Conservation (phyloP, 2,113 vertebrate species). For the Microtus richardsoni region DNA sequence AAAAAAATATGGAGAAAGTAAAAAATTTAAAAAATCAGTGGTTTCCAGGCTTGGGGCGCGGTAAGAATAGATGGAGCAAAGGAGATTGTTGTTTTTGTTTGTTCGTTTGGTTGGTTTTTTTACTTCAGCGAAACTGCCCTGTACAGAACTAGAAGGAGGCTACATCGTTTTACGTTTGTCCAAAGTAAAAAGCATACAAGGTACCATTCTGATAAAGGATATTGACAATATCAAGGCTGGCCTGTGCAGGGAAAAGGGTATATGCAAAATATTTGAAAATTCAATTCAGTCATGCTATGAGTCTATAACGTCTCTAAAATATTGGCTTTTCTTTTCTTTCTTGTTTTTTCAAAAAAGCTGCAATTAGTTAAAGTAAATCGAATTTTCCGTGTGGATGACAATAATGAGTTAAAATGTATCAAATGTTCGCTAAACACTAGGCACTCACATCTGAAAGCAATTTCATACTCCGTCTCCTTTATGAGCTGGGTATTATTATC, state of each 20-base stretch:
- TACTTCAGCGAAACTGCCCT: background rate
- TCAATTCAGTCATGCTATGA: background rate
- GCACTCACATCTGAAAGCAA: constrained; percentile 5
- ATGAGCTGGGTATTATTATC: constrained; percentile 10
- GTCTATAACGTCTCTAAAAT: background rate
- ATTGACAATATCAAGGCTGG: background rate
- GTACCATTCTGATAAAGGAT: background rate
- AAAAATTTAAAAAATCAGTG: background rate
- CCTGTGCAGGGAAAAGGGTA: background rate
- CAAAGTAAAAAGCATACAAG: background rate
- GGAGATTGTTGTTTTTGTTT: background rate
- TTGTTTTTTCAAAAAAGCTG: background rate
- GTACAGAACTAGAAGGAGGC: no score
- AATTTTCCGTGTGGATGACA: background rate
- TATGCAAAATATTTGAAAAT: background rate
- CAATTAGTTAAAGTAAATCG: background rate
- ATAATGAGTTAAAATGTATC: constrained; percentile 34
- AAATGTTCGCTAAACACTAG: background rate
- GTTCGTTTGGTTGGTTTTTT: background rate
- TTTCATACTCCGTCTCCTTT: constrained; percentile 15
- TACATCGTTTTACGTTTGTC: background rate
- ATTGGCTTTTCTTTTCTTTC: background rate
- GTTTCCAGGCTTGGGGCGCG: background rate
- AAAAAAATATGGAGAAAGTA: background rate
- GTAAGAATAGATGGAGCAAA: background rate